These are phyloP conservation scores for Thereva unica DNA, from an alignment of 2,888 invertebrate species.

Conservation along the genomic window DNA sequence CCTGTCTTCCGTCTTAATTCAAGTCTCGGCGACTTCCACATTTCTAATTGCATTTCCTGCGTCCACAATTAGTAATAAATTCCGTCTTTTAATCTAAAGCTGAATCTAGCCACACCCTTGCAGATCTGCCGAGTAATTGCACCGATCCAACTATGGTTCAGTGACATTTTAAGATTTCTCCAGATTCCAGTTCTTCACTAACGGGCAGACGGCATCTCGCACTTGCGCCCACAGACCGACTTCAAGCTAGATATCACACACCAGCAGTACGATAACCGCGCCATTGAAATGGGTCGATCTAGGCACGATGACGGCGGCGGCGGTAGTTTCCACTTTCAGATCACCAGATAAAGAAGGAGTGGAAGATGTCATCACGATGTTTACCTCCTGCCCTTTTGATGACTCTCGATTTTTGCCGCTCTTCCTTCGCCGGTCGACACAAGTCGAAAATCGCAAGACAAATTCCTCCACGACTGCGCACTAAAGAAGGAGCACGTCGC, in stretches of 20 bases:
- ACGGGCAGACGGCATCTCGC: background rate
- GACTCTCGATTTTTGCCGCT: background rate
- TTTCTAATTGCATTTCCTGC: background rate
- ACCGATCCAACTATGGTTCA: background rate
- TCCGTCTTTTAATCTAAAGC: background rate
- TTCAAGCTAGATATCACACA: background rate
- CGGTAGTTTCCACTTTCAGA: background rate
- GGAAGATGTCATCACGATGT: background rate
- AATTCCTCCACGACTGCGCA: constrained; percentile 1
- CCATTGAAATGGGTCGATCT: constrained; percentile 2
- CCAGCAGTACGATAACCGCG: too few relatives aligned
- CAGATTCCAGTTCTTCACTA: background rate
- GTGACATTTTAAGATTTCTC: constrained; percentile 1
- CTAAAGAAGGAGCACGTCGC: too few relatives aligned
- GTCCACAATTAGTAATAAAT: background rate
- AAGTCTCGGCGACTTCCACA: too few relatives aligned
- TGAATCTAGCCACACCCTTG: background rate
- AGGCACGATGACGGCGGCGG: background rate
- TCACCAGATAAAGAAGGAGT: background rate
- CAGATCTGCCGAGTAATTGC: background rate
- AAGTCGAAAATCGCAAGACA: background rate
- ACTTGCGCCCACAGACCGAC: background rate
- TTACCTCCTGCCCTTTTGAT: background rate
- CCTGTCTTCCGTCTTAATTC: too few relatives aligned
- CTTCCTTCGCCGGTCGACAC: background rate